Percentiles rank a stretch among this genome's conserved stretches.
These are phyloP conservation scores for Schlechtendalia chinensis DNA, from an alignment of 1,140 invertebrate species.

Conservation along the genomic window DNA sequence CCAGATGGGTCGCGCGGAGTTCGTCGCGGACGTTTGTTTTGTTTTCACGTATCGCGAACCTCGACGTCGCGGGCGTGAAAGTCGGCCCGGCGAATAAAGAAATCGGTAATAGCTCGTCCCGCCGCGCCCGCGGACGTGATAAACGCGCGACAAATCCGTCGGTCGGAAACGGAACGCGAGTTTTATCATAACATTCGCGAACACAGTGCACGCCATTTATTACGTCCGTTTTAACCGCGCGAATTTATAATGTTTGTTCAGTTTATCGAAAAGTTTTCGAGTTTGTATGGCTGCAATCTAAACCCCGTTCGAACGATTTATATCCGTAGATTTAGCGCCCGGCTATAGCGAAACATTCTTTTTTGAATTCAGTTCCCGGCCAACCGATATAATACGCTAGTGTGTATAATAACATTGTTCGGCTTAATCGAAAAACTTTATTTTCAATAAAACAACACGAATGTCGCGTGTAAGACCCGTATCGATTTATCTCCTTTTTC, in stretches of 20 bases:
- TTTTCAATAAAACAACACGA: constrained; percentile 40
- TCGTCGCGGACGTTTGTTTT: too few species aligned
- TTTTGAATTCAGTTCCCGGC: constrained; percentile 20
- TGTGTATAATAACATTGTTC: constrained; percentile 29
- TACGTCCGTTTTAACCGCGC: constrained; percentile 12
- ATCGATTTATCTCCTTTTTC: constrained; percentile 2
- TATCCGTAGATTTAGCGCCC: constrained; percentile 34
- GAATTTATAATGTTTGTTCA: constrained; percentile 36
- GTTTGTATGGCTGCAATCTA: constrained; percentile 20
- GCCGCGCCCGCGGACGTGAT: too few species aligned
- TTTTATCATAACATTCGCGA: too few species aligned
- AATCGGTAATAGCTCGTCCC: too few species aligned
- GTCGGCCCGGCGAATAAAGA: background rate
- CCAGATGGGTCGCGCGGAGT: constrained; percentile 13
- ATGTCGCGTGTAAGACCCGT: background rate
- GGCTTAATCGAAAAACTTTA: constrained; percentile 39
- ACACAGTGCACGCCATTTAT: constrained; percentile 5
- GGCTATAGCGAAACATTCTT: constrained; percentile 29
- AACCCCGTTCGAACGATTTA: constrained; percentile 29
- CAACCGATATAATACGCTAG: constrained; percentile 15
- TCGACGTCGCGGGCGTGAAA: too few species aligned
- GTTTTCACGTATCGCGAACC: background rate
- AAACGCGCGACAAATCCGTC: too few species aligned
- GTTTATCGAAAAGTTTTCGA: constrained; percentile 38
- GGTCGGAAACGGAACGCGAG: too few species aligned